Evolutionary conservation across 2,888 invertebrate species (phyloP).

Genomic region (Coremacera marginata): DNA sequence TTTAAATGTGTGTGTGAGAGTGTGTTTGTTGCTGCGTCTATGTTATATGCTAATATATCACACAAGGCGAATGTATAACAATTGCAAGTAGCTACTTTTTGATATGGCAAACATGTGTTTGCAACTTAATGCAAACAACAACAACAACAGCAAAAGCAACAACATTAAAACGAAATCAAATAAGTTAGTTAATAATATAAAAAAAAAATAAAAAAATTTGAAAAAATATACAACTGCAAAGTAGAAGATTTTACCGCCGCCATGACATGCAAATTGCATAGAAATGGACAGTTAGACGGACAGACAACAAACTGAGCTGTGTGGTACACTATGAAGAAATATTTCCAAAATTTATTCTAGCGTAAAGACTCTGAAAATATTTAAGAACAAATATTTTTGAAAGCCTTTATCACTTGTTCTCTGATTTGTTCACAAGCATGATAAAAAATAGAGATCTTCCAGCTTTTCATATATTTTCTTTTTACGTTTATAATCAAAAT

Average conservation of each 20-base stretch:
- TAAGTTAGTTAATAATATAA: slow-evolving; percentile 1
- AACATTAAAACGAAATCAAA: background rate
- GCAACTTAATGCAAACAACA: background rate
- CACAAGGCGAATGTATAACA: slow-evolving; percentile 20
- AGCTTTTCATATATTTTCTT: no score
- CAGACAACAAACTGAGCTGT: background rate
- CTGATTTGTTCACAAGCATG: no score
- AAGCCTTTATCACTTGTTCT: no score
- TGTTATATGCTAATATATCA: slow-evolving; percentile 37
- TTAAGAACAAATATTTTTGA: no score
- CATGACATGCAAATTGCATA: slow-evolving; percentile 41
- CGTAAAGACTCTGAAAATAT: no score
- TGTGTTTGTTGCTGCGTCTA: background rate
- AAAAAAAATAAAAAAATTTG: slow-evolving; percentile 9
- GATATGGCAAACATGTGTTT: slow-evolving; percentile 31
- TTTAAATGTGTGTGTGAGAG: background rate
- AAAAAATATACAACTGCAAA: background rate
- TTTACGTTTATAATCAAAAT: no score
- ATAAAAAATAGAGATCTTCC: no score
- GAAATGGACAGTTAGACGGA: slow-evolving; percentile 24
- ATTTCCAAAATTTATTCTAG: background rate
- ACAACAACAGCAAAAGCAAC: background rate
- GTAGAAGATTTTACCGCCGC: slow-evolving; percentile 22
- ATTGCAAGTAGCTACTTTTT: slow-evolving; percentile 12
- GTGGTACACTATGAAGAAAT: background rate